Evolutionary conservation across 2,888 invertebrate species (phyloP), one percentile per base, ranked within the genome.

Genomic region (Eupithecia subumbrata): DNA sequence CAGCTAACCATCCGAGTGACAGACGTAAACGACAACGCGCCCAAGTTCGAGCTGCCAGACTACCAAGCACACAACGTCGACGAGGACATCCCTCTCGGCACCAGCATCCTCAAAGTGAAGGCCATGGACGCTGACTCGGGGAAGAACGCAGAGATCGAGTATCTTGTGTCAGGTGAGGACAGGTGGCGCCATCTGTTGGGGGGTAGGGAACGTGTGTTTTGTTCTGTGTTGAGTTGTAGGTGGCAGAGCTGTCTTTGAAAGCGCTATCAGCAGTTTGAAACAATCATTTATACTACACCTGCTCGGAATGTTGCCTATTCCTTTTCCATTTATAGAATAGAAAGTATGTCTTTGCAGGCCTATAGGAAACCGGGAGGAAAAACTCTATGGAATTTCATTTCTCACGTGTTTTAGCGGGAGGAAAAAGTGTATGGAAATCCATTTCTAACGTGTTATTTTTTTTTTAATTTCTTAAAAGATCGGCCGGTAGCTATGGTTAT

Each of bases 21-120:
- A 9, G 99, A 99, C 91, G 98, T 99, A 66, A 99, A 99, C 90
- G 99, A 99, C 94, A 99, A 99, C 91, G 98, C 98, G 12, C 99
- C 99, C 0, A 98, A 98, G 91, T 99, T 98, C 87, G 99, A 99
- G 92, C 93, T 99, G 80, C 99, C 99, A 0, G 98, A 99, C 90
- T 99, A 99, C 91, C 99, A 99, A 91, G 98, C 98, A 0, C 98
- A 98, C 91, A 99, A 99, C 89, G 98, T 99, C 1, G 98, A 98
- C 86, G 99, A 99, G 94, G 99, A 99, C 88, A 97, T 98, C 81
- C 97, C 98, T 0, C 95, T 98, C 56, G 99, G 99, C 77, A 98
- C 98, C 45, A 98, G 97, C 80, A 99, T 99, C 80, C 95, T 99
- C 71, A 98, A 98, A 94, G 99, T 99, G 72, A 98, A 98, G 88